These are phyloP conservation scores for Peromyscus eremicus DNA, from an alignment of 2,797 vertebrate species.

Conservation along the genomic window DNA sequence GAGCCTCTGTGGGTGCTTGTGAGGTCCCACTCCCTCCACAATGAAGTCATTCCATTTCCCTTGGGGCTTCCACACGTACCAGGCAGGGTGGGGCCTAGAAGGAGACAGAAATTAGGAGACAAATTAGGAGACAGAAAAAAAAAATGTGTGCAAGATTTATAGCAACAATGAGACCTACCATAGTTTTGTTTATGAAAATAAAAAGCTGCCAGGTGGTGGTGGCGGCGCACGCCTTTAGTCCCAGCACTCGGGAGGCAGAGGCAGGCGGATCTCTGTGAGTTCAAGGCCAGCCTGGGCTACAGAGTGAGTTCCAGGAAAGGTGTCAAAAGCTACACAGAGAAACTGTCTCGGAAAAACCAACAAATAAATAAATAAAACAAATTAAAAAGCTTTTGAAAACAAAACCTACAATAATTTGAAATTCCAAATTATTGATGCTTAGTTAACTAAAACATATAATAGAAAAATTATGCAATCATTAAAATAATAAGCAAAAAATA, in stretches of 20 bases:
- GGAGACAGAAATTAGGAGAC: too few species aligned
- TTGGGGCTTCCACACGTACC: neutral
- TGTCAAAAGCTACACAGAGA: too few species aligned
- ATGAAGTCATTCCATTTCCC: neutral
- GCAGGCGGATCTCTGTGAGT: too few species aligned
- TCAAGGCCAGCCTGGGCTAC: too few species aligned
- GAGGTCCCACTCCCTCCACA: neutral
- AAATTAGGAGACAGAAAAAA: neutral
- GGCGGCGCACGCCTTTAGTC: too few species aligned
- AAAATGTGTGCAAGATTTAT: conserved; percentile 18
- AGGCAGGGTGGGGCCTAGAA: neutral
- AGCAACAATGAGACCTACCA: neutral
- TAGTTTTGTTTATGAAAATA: neutral
- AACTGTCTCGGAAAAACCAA: too few species aligned
- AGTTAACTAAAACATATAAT: neutral
- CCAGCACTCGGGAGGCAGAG: too few species aligned
- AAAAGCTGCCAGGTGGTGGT: neutral
- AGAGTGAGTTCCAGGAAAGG: too few species aligned
- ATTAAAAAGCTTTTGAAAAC: neutral
- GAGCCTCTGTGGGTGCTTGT: neutral
- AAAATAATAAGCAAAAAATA: conserved; percentile 11
- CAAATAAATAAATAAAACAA: too few species aligned
- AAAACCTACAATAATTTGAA: neutral
- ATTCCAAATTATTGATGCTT: conserved; percentile 1
- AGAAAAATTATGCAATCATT: neutral